Percentiles rank a stretch among this genome's conserved stretches.
Conservation (phyloP, 1,140 invertebrate genomes). For the Drosophila kohkoa region DNA sequence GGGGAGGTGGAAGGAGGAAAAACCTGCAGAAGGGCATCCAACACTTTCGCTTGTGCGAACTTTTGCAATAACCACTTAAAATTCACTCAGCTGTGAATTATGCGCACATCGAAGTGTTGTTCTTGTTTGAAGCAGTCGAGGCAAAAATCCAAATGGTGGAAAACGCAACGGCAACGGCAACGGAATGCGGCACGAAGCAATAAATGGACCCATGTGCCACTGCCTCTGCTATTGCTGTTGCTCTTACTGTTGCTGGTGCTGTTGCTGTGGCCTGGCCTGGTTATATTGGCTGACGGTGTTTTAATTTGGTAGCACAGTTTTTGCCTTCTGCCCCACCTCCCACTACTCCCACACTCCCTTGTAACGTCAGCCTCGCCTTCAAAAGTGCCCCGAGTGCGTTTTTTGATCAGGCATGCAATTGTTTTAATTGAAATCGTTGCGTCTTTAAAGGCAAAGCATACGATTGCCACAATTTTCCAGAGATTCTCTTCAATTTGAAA, state of each 20-base stretch:
- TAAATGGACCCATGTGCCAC: conserved; percentile 70
- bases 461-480: not conserved
- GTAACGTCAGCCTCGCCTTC: not conserved
- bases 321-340: too few species aligned
- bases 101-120: conserved; percentile 78
- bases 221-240: not conserved
- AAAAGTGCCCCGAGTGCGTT: conserved; percentile 39
- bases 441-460: conserved; percentile 14
- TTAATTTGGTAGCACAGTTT: conserved; percentile 16
- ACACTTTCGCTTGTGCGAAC: conserved; percentile 78
- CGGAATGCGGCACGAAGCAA: conserved; percentile 50
- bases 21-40: conserved; percentile 33
- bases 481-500: too few species aligned
- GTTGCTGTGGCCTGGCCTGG: conserved; percentile 39
- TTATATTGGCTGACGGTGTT: conserved; percentile 63
- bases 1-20: conserved; percentile 1
- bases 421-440: conserved; percentile 40
- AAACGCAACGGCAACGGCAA: not conserved
- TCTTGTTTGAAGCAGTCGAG: conserved; percentile 55
- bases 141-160: conserved; percentile 40
- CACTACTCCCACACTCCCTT: too few species aligned
- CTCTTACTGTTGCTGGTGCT: conserved; percentile 15
- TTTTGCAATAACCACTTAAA: conserved; percentile 84
- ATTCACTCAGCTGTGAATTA: conserved; percentile 83
- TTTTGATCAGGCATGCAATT: conserved; percentile 40